A percentile compares a stretch with the other conserved stretches of the same genome.
These are phyloP conservation scores for Barypeithes pellucidus DNA, from an alignment of 2,888 invertebrate species.

Conservation along the genomic window DNA sequence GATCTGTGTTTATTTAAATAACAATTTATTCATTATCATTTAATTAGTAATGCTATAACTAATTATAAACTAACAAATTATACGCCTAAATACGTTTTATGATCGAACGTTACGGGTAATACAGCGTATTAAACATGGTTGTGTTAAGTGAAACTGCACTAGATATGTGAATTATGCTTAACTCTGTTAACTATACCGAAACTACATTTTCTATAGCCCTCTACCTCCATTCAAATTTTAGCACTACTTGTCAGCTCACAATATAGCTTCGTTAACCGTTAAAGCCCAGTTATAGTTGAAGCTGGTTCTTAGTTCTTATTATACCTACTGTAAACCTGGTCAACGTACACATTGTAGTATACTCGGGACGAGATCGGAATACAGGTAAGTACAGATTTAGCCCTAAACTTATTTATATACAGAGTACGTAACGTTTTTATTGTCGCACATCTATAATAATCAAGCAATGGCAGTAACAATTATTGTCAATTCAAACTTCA, in stretches of 20 bases:
- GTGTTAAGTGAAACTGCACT: neutral
- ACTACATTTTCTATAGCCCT: slow-evolving; percentile 21
- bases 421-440: no score
- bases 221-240: slow-evolving; percentile 27
- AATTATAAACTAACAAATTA: neutral
- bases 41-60: neutral
- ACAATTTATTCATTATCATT: no score
- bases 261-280: slow-evolving; percentile 31
- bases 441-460: no score
- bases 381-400: no score
- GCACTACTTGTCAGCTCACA: slow-evolving; percentile 25
- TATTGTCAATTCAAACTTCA: no score
- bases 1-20: no score
- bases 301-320: slow-evolving; percentile 24
- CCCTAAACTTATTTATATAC: no score
- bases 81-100: neutral
- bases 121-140: neutral
- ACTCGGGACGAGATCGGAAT: neutral
- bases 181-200: slow-evolving; percentile 9
- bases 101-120: neutral
- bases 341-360: neutral
- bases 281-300: slow-evolving; percentile 19
- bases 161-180: neutral
- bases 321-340: neutral
- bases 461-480: no score